Conservation (phyloP, 1,140 invertebrate genomes). For the Cheumatopsyche charites region DNA sequence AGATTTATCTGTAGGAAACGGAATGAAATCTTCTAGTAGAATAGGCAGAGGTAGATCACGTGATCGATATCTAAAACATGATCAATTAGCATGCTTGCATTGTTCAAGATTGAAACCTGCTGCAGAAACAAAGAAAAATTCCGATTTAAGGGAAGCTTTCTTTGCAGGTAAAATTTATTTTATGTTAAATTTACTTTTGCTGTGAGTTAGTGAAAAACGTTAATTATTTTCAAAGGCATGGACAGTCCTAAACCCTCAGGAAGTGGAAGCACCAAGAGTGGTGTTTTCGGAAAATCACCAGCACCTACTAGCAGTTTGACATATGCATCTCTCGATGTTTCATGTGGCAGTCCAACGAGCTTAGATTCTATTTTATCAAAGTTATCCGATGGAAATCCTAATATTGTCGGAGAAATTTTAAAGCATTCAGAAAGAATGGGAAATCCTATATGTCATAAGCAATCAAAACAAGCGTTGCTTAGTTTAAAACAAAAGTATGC, state of each 20-base stretch:
- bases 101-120: constrained; percentile 55
- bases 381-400: constrained; percentile 47
- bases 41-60: constrained; percentile 36
- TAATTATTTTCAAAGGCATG: constrained; percentile 40
- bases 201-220: too few species aligned
- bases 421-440: constrained; percentile 70
- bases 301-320: constrained; percentile 38
- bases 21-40: constrained; percentile 40
- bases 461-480: constrained; percentile 70
- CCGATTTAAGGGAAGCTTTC: constrained; percentile 58
- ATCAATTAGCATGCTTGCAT: constrained; percentile 53
- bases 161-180: constrained; percentile 53
- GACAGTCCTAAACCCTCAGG: constrained; percentile 44
- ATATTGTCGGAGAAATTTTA: constrained; percentile 62
- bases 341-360: constrained; percentile 48
- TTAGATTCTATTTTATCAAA: constrained; percentile 50
- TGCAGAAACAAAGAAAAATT: constrained; percentile 49
- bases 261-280: constrained; percentile 36
- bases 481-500: constrained; percentile 88
- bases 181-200: background rate
- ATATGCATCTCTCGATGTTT: constrained; percentile 43
- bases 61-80: constrained; percentile 49
- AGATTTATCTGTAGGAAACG: constrained; percentile 49
- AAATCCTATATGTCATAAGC: constrained; percentile 72
- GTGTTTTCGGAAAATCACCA: constrained; percentile 37